Evolutionary conservation across 2,797 vertebrate genomes (phyloP).

Genomic region (Peromyscus eremicus): DNA sequence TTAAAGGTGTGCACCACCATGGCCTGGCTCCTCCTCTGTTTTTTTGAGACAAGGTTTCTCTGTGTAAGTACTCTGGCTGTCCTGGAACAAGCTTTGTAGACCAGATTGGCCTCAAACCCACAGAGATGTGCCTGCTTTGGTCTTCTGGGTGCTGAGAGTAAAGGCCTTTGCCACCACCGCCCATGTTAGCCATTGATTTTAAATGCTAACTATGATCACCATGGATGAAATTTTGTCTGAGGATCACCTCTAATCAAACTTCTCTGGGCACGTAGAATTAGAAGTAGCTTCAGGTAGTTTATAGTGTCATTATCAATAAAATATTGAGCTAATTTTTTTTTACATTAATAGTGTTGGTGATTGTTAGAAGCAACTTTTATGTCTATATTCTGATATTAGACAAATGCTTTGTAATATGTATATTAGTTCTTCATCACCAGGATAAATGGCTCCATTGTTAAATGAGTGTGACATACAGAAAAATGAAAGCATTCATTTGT

Average conservation of each 20-base stretch:
- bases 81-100: not conserved
- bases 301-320: conserved; percentile 16
- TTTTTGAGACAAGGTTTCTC: not conserved
- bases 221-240: conserved; percentile 47
- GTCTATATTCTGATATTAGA: conserved; percentile 48
- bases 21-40: not conserved
- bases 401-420: conserved; percentile 37
- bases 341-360: conserved; percentile 44
- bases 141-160: not conserved
- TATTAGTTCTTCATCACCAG: not conserved
- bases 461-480: conserved; percentile 36
- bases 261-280: conserved; percentile 15
- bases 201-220: conserved; percentile 36
- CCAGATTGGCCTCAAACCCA: not conserved
- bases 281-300: conserved; percentile 1
- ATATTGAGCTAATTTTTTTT: conserved; percentile 43
- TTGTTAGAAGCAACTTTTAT: conserved; percentile 43
- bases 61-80: not conserved
- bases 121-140: not conserved
- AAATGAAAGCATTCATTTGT: conserved; percentile 30
- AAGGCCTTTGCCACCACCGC: not conserved
- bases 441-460: conserved; percentile 43
- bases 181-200: not conserved
- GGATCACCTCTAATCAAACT: conserved; percentile 20
- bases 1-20: not conserved